These are phyloP conservation scores for Melanotus villosus DNA, from an alignment of 2,888 invertebrate genomes.

Conservation along the genomic window DNA sequence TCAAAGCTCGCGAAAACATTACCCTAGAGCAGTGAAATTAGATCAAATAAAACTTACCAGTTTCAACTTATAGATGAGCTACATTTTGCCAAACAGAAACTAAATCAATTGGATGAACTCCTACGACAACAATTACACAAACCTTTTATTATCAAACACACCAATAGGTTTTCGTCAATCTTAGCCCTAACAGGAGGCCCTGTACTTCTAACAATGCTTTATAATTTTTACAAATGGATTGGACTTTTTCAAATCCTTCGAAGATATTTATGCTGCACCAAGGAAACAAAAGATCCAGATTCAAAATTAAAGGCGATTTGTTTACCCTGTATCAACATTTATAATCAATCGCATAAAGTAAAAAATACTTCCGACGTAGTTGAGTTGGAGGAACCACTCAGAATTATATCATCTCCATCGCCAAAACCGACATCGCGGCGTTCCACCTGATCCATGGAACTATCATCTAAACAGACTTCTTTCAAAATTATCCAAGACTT, in stretches of 20 bases:
- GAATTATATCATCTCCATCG: neutral
- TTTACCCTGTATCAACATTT: neutral
- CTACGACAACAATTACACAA: neutral
- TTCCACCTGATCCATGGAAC: neutral
- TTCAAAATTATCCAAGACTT: neutral
- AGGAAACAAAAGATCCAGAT: neutral
- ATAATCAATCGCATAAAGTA: neutral
- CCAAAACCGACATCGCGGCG: neutral
- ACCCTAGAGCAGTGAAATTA: neutral
- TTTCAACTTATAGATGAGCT: neutral
- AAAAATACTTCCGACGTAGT: neutral
- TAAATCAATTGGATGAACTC: neutral
- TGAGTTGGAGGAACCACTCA: neutral
- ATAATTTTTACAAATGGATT: neutral
- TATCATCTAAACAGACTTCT: neutral
- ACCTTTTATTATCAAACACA: neutral
- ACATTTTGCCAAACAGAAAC: neutral
- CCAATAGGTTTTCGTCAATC: neutral
- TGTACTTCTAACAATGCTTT: neutral
- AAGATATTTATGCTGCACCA: conserved; percentile 1
- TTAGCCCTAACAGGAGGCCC: neutral
- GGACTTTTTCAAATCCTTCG: neutral
- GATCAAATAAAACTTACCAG: neutral
- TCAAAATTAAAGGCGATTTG: neutral
- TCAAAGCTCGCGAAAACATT: neutral